phyloP scores from a whole-genome alignment of 2,888 invertebrate genomes.

The Chloromyia formosa region DNA sequence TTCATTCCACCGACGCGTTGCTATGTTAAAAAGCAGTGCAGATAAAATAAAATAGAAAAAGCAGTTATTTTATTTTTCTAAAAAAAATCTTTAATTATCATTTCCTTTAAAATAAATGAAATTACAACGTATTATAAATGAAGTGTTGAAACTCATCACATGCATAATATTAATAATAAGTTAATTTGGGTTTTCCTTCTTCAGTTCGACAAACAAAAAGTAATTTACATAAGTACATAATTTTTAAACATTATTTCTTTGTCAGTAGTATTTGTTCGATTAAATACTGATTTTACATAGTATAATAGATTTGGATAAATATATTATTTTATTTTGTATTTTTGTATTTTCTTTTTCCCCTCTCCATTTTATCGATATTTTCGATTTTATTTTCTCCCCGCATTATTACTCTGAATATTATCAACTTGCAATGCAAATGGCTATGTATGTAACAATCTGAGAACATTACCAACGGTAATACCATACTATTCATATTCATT shows the following conservation, averaged over 20 bases:
- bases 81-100: background rate
- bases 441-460: constrained; percentile 5
- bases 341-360: background rate
- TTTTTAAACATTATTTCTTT: constrained; percentile 2
- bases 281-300: background rate
- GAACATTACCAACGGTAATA: background rate
- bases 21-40: too few species aligned
- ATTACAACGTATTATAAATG: background rate
- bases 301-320: background rate
- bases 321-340: background rate
- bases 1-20: too few species aligned
- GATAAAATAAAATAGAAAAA: too few species aligned
- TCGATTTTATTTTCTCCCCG: too few species aligned
- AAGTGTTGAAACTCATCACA: background rate
- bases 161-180: background rate
- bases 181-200: background rate
- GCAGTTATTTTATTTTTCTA: background rate
- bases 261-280: background rate
- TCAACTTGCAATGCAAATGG: background rate
- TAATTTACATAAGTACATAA: background rate
- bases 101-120: background rate
- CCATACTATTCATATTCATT: background rate
- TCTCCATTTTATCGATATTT: too few species aligned
- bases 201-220: background rate
- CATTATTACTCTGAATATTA: too few species aligned